These are phyloP conservation scores for Graptemys geographica DNA, from an alignment of 2,797 vertebrate species.

Conservation along the genomic window DNA sequence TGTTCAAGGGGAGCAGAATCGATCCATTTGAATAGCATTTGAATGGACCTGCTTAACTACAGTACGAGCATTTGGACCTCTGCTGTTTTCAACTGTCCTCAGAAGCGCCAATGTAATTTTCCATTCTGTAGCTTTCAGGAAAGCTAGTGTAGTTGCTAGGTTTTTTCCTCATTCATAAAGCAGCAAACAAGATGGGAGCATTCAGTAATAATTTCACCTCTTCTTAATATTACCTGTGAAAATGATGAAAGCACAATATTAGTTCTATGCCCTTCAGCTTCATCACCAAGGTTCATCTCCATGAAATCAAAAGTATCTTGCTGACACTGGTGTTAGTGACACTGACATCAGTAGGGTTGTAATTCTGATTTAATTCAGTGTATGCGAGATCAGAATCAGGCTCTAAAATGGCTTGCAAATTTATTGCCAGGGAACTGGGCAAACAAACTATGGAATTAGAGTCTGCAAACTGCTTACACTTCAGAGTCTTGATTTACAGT, in stretches of 20 bases:
- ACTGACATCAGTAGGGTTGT: background rate
- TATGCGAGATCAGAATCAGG: background rate
- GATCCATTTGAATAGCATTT: background rate
- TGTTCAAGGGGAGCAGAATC: background rate
- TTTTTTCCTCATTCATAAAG: background rate
- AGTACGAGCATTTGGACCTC: background rate
- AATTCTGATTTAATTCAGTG: background rate
- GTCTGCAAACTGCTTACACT: background rate
- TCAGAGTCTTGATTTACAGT: background rate
- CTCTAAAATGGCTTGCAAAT: background rate
- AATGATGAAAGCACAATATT: conserved; percentile 35
- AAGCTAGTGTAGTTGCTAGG: background rate
- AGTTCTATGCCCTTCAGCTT: background rate
- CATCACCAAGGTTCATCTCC: background rate
- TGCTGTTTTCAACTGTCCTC: background rate
- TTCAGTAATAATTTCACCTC: background rate
- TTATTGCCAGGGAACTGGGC: background rate
- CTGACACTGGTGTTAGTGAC: background rate
- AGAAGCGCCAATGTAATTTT: background rate
- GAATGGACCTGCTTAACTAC: background rate
- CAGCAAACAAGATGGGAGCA: conserved; percentile 8
- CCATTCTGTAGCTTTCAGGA: background rate
- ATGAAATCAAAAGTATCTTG: background rate
- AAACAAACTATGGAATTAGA: background rate
- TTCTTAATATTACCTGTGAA: conserved; percentile 46